These are phyloP conservation scores for Bos indicus DNA, from an alignment of 2,113 vertebrate genomes.

Conservation along the genomic window DNA sequence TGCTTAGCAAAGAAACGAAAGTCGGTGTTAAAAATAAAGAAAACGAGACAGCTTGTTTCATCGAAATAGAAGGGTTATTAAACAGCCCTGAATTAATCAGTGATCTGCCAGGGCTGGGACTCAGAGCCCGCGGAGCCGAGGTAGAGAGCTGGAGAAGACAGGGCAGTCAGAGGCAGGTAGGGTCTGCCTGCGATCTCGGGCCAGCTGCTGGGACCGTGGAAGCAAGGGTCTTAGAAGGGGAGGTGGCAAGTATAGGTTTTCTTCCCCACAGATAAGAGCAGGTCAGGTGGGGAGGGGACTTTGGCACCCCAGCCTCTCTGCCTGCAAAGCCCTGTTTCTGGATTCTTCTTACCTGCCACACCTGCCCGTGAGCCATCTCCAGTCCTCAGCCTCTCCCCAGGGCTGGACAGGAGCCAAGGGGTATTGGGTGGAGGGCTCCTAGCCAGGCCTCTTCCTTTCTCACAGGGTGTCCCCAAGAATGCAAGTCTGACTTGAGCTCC, in stretches of 20 bases:
- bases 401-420: background rate
- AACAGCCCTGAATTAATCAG: conserved; percentile 85
- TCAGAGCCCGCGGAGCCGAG: conserved; percentile 66
- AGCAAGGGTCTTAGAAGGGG: background rate
- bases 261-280: background rate
- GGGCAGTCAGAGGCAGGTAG: conserved; percentile 35
- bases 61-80: conserved; percentile 85
- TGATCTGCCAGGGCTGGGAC: conserved; percentile 77
- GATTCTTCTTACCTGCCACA: background rate
- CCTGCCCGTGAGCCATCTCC: background rate
- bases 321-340: background rate
- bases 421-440: background rate
- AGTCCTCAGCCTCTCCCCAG: background rate
- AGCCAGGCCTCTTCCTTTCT: background rate
- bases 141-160: conserved; percentile 34
- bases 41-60: conserved; percentile 87
- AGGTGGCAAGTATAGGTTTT: background rate
- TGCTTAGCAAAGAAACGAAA: conserved; percentile 80
- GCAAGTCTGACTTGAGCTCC: background rate
- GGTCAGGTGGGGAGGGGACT: background rate
- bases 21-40: conserved; percentile 83
- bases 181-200: background rate
- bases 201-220: background rate
- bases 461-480: background rate
- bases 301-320: background rate